phyloP scores from a whole-genome alignment of 2,888 invertebrate genomes.

The Caradrina clavipalpis region DNA sequence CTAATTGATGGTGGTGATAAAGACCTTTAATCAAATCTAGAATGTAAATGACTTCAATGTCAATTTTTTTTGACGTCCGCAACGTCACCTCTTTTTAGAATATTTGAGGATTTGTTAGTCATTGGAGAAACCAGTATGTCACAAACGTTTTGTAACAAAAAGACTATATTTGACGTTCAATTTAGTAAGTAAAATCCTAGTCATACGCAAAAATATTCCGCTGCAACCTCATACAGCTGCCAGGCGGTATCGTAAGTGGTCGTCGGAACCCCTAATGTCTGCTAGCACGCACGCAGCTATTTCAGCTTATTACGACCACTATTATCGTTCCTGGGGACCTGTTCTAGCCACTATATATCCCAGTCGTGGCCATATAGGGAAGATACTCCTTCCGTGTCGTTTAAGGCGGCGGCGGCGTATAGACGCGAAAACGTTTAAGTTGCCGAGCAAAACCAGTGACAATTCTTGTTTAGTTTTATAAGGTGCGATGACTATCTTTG shows the following conservation, averaged over 20 bases:
- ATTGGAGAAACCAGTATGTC: background rate
- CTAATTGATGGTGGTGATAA: too few species aligned
- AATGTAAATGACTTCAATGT: too few species aligned
- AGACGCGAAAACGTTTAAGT: constrained; percentile 48
- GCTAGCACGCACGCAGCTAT: constrained; percentile 58
- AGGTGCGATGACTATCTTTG: constrained; percentile 20
- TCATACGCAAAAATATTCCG: constrained; percentile 29
- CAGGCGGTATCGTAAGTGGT: constrained; percentile 33
- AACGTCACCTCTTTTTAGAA: background rate
- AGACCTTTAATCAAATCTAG: too few species aligned
- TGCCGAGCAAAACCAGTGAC: constrained; percentile 21
- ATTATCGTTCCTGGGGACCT: constrained; percentile 65
- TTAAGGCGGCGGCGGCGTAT: constrained; percentile 59
- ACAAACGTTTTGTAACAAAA: background rate
- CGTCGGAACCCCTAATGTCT: constrained; percentile 57
- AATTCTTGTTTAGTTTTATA: constrained; percentile 34
- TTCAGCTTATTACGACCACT: constrained; percentile 64
- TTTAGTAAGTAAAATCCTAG: constrained; percentile 21
- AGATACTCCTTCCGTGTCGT: constrained; percentile 65
- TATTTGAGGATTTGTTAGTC: background rate
- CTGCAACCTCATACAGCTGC: constrained; percentile 5
- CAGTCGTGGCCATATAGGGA: constrained; percentile 63
- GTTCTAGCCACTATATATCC: constrained; percentile 57
- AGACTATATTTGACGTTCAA: background rate
- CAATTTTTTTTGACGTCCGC: too few species aligned